Evolutionary conservation across 2,113 vertebrate genomes (phyloP).

Genomic region (Colaptes auratus): DNA sequence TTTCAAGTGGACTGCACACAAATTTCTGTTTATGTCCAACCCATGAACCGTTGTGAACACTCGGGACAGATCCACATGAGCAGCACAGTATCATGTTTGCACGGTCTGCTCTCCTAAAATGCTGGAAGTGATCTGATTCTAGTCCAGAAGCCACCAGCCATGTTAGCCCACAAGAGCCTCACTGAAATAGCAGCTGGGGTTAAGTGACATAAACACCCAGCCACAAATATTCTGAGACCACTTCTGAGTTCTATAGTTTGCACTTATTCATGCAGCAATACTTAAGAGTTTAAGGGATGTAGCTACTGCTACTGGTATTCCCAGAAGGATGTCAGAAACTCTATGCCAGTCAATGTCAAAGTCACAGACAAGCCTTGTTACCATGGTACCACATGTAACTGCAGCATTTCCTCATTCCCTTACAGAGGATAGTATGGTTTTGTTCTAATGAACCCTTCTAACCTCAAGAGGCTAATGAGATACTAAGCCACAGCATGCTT

Average conservation of each 20-base stretch:
- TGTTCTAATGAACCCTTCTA: not conserved
- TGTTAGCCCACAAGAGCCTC: not conserved
- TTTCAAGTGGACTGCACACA: not conserved
- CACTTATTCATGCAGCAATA: conserved; percentile 35
- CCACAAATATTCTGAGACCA: not conserved
- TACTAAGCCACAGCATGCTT: not conserved
- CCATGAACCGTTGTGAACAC: not conserved
- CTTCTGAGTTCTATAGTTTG: not conserved
- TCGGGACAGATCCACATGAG: not conserved
- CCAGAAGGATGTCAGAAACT: not conserved
- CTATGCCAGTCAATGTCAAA: not conserved
- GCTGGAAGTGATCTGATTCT: not conserved
- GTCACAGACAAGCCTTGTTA: not conserved
- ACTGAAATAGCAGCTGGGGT: not conserved
- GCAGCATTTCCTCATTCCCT: not conserved
- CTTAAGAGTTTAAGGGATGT: not conserved
- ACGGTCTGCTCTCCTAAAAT: not conserved
- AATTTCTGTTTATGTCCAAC: not conserved
- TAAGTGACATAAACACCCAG: not conserved
- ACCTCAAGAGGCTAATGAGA: not conserved
- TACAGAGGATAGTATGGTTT: not conserved
- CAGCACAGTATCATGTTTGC: not conserved
- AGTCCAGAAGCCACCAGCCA: not conserved
- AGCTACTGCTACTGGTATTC: not conserved
- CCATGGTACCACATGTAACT: not conserved